Conservation (phyloP, 1,140 invertebrate genomes). For the Zaprionus vittiger region DNA sequence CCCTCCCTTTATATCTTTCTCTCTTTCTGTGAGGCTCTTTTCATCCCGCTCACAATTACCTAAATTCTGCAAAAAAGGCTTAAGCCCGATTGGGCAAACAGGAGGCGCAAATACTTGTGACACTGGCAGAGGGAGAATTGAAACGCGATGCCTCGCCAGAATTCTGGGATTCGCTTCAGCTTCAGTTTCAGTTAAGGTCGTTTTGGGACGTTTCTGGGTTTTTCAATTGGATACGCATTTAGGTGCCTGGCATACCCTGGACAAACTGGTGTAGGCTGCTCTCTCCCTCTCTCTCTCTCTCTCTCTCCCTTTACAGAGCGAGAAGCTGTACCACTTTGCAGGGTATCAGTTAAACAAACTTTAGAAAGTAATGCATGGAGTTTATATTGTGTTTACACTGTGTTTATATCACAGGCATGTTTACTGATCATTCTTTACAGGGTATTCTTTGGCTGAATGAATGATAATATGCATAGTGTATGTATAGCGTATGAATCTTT, state of each 20-base stretch:
- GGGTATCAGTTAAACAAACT: too few relatives aligned
- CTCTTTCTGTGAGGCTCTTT: too few relatives aligned
- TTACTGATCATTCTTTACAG: too few relatives aligned
- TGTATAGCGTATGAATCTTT: too few relatives aligned
- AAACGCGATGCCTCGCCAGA: slow-evolving; percentile 6
- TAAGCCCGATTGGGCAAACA: slow-evolving; percentile 22
- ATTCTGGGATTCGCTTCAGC: slow-evolving; percentile 21
- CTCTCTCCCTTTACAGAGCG: too few relatives aligned
- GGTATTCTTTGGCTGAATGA: too few relatives aligned
- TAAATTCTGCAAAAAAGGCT: slow-evolving; percentile 30
- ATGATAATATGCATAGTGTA: too few relatives aligned
- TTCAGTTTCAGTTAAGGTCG: slow-evolving; percentile 6
- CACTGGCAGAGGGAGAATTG: neutral
- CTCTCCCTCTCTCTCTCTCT: too few relatives aligned
- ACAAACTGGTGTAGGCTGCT: neutral
- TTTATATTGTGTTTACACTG: too few relatives aligned
- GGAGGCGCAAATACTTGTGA: neutral
- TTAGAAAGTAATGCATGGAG: too few relatives aligned
- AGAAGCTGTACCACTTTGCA: neutral
- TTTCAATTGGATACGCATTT: slow-evolving; percentile 15
- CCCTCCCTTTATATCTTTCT: neutral
- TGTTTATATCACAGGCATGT: too few relatives aligned
- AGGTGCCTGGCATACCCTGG: neutral
- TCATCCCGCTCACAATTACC: neutral
- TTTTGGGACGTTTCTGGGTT: neutral